These are phyloP conservation scores for Macrobrachium nipponense DNA, from an alignment of 1,140 invertebrate genomes.

Conservation along the genomic window DNA sequence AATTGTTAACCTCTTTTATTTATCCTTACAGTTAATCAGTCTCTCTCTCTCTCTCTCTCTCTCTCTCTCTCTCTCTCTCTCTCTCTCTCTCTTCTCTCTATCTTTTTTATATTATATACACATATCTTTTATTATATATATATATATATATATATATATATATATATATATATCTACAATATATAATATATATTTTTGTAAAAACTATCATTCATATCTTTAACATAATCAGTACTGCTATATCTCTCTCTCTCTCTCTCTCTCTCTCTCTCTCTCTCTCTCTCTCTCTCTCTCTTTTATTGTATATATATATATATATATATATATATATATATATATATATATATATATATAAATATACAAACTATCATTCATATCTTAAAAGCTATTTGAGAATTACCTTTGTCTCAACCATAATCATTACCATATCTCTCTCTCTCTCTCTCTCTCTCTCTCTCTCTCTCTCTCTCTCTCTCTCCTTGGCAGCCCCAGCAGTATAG, in stretches of 20 bases:
- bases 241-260: conserved; percentile 6
- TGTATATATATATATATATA: conserved; percentile 1
- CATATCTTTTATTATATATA: too few relatives aligned
- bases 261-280: conserved; percentile 26
- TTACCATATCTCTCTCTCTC: background rate
- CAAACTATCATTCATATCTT: background rate
- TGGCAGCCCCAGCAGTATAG: too few relatives aligned
- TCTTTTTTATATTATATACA: too few relatives aligned
- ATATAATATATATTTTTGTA: too few relatives aligned
- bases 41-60: background rate
- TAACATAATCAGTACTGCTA: too few relatives aligned
- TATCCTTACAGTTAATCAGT: too few relatives aligned
- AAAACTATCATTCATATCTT: too few relatives aligned
- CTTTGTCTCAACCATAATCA: background rate
- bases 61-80: background rate
- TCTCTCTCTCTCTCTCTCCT: too few relatives aligned
- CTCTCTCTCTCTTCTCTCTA: background rate
- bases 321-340: conserved; percentile 1
- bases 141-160: too few relatives aligned
- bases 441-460: too few relatives aligned
- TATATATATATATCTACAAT: too few relatives aligned
- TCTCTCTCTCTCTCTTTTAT: conserved; percentile 23
- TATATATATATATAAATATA: background rate
- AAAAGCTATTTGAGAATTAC: background rate
- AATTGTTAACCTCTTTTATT: too few relatives aligned